Base-by-base conservation (phyloP, 2,797 vertebrate species). In the Mus minutoides region DNA sequence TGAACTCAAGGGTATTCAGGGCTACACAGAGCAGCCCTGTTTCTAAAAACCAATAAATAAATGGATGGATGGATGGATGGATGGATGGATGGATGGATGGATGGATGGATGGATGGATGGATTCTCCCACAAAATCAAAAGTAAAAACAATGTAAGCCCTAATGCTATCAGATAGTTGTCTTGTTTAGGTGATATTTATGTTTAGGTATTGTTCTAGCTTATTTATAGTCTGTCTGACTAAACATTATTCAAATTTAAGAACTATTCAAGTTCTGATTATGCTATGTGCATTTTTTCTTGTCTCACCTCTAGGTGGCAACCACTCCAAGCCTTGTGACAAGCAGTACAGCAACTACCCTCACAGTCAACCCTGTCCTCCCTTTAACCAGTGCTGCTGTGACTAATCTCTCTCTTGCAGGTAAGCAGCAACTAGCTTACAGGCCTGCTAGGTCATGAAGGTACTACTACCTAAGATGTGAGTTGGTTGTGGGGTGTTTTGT, bases 271-370 rank as follows among this genome's bases (percentile, higher is more conserved):
- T 71, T 94, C 77, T 86, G 19, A 43, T 75, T 94, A 16, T 69
- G 52, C 82, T 97, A 60, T 97, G 69, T 97, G 95, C 90, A 22
- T 96, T 34, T 97, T 97, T 96, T 97, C 49, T 7, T 76, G 94
- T 98, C 92, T 97, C 73, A 96, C 98, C 98, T 98, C 69, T 98
- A 99, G 99, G 99, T 99, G 99, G 99, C 99, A 98, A 99, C 99
- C 98, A 99, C 99, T 46, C 99, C 99, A 94, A 99, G 99, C 99
- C 99, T 99, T 99, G 99, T 99, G 98, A 99, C 99, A 97, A 99
- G 99, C 98, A 99, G 99, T 98, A 98, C 99, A 94, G 99, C 99
- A 97, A 99, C 99, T 97, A 99, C 99, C 95, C 99, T 99, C 99
- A 99, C 99, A 96, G 99, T 99, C 99, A 99, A 99, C 98, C 99